A percentile compares a stretch with the other conserved stretches of the same genome.
These are phyloP conservation scores for Brachynemurus nebulosus DNA, from an alignment of 2,888 invertebrate genomes.

Conservation along the genomic window DNA sequence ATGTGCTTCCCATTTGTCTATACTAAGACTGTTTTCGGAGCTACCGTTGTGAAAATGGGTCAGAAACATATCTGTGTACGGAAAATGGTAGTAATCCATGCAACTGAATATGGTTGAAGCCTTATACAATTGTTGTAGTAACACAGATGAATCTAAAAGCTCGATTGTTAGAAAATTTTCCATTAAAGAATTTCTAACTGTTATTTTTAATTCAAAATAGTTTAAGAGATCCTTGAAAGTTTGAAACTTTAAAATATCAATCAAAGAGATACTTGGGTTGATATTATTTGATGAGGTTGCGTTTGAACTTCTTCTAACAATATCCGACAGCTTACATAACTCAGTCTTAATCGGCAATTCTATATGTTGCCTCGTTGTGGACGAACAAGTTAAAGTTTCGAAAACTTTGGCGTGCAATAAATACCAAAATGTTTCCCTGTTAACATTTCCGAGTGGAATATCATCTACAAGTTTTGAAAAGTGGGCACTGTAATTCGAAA, in stretches of 20 bases:
- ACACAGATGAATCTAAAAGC: neutral
- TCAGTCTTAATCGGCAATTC: too few species aligned
- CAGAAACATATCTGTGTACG: slow-evolving; percentile 24
- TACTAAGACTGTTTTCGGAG: slow-evolving; percentile 8
- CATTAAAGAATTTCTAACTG: too few species aligned
- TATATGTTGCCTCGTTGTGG: neutral
- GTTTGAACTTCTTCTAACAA: too few species aligned
- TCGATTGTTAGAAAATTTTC: slow-evolving; percentile 2
- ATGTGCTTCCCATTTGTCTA: slow-evolving; percentile 12
- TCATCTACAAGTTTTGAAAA: neutral
- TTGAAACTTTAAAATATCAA: too few species aligned
- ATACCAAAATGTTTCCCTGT: neutral
- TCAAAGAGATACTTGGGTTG: too few species aligned
- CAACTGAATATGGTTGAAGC: slow-evolving; percentile 16
- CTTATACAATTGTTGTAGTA: slow-evolving; percentile 4
- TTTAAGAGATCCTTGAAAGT: too few species aligned
- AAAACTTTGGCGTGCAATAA: neutral
- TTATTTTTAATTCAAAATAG: too few species aligned
- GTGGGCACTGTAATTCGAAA: neutral
- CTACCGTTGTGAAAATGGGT: slow-evolving; percentile 20
- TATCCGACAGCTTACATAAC: too few species aligned
- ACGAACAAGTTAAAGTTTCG: neutral
- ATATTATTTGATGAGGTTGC: too few species aligned
- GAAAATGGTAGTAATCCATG: slow-evolving; percentile 19
- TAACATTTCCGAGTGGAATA: neutral